A percentile compares a stretch with the other conserved stretches of the same genome.
Conservation (phyloP, 2,797 vertebrate genomes). For the Mionectes olivaceus region DNA sequence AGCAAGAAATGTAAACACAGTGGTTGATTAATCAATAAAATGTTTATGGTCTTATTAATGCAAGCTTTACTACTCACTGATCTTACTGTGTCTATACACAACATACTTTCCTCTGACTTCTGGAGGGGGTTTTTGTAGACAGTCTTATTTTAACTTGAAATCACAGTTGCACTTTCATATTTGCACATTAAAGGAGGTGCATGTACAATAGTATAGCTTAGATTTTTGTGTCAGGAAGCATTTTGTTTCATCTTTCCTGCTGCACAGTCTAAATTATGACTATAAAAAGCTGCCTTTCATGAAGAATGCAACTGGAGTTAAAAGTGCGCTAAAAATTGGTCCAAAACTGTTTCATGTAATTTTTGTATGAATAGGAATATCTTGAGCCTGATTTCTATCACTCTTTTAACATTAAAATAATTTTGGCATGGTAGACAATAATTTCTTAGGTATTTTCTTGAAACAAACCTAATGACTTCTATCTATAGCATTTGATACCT, state of each 20-base stretch:
- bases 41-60: constrained; percentile 5
- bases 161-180: not conserved
- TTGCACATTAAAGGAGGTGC: not conserved
- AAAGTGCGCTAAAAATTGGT: not conserved
- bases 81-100: not conserved
- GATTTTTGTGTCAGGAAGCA: not conserved
- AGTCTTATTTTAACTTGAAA: not conserved
- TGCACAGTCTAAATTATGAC: not conserved
- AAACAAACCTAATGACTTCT: not conserved
- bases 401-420: not conserved
- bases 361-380: not conserved
- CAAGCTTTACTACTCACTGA: not conserved
- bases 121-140: not conserved
- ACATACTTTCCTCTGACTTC: not conserved
- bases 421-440: not conserved
- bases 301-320: not conserved
- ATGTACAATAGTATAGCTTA: not conserved
- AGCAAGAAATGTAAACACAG: constrained; percentile 27
- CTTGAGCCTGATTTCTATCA: not conserved
- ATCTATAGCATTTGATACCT: not conserved
- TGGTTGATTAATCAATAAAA: constrained; percentile 35
- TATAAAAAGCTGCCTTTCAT: not conserved
- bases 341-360: not conserved
- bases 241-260: not conserved
- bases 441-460: not conserved